Conservation (phyloP, 1,140 invertebrate genomes). For the Pseudomyrmex gracilis region DNA sequence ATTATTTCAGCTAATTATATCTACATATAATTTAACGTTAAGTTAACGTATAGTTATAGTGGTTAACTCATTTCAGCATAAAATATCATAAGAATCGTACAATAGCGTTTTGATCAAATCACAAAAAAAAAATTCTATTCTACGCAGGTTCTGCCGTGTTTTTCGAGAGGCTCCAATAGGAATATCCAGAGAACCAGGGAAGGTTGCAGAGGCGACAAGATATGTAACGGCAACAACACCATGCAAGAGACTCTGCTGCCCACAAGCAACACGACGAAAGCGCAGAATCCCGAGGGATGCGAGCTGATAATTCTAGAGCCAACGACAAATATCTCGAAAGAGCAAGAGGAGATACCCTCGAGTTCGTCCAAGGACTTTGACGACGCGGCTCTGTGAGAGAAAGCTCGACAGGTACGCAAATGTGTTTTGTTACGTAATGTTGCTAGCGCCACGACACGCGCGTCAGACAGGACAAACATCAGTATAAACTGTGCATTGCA, state of each 20-base stretch:
- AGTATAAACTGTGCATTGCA: neutral
- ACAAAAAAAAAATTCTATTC: neutral
- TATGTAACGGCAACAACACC: conserved; percentile 91
- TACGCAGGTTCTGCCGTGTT: conserved; percentile 91
- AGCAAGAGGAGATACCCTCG: conserved; percentile 54
- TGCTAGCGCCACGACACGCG: neutral
- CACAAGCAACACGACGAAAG: conserved; percentile 69
- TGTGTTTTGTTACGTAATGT: conserved; percentile 20
- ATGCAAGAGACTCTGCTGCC: conserved; percentile 90
- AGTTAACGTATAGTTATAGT: neutral
- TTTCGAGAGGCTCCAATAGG: conserved; percentile 76
- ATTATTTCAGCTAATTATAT: neutral
- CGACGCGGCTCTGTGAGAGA: conserved; percentile 61
- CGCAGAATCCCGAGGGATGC: conserved; percentile 70
- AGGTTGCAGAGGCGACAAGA: conserved; percentile 87
- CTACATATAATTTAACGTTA: neutral
- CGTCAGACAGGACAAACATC: neutral
- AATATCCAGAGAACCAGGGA: conserved; percentile 66
- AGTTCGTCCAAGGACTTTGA: conserved; percentile 61
- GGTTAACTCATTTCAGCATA: too few species aligned
- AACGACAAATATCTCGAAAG: conserved; percentile 71
- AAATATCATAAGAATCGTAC: too few species aligned
- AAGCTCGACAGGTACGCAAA: neutral
- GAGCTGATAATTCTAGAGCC: conserved; percentile 80
- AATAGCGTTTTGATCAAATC: too few species aligned